These are phyloP conservation scores for Anguilla obscura DNA, from an alignment of 2,797 vertebrate species.

Conservation along the genomic window DNA sequence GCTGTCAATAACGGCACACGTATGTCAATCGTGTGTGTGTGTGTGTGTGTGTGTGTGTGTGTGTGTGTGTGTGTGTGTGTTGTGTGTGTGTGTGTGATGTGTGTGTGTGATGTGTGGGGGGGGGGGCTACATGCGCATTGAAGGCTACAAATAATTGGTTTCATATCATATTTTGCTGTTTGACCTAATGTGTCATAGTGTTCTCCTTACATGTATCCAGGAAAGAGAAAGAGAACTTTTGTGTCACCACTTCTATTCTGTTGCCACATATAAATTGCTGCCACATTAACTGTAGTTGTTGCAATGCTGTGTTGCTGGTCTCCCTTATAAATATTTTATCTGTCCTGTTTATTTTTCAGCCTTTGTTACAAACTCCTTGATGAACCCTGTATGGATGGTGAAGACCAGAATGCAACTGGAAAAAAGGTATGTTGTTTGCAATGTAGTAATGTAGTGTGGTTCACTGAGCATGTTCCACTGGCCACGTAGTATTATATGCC, in stretches of 20 bases:
- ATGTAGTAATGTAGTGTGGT: background rate
- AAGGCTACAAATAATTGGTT: background rate
- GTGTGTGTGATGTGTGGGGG: background rate
- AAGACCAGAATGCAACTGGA: slow-evolving; percentile 99
- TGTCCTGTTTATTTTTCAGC: slow-evolving; percentile 66
- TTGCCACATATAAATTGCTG: background rate
- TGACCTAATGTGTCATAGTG: background rate
- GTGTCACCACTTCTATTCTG: background rate
- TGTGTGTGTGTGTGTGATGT: no score
- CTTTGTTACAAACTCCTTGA: slow-evolving; percentile 94
- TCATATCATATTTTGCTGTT: background rate
- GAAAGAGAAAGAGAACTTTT: background rate
- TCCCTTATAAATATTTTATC: background rate
- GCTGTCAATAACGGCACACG: background rate
- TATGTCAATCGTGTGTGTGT: background rate
- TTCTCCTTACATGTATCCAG: background rate
- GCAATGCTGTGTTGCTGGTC: background rate
- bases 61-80: no score
- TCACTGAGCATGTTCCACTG: background rate
- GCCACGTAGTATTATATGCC: background rate
- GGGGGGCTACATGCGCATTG: background rate
- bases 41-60: no score
- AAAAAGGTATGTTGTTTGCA: slow-evolving; percentile 77
- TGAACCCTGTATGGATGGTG: slow-evolving; percentile 99
- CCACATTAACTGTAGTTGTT: background rate